These are phyloP conservation scores for Ctenopoma kingsleyae DNA, from an alignment of 2,797 vertebrate species.

Conservation along the genomic window DNA sequence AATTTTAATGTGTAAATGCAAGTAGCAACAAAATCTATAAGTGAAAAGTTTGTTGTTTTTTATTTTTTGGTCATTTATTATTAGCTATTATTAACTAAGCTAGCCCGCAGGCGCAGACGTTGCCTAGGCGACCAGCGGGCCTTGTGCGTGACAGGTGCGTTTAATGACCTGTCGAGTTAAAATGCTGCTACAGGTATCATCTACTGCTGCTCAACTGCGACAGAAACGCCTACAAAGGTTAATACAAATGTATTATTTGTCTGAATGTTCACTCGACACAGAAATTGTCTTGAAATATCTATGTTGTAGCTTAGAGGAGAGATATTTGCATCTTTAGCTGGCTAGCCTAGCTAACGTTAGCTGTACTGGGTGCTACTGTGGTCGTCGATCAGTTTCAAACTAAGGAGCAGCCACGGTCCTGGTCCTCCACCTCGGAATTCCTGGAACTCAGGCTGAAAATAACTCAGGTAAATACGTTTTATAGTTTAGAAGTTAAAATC, in stretches of 20 bases:
- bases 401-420: too few relatives aligned
- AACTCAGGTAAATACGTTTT: background rate
- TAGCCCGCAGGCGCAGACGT: background rate
- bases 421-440: too few relatives aligned
- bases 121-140: constrained; percentile 48
- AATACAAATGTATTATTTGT: background rate
- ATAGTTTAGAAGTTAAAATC: background rate
- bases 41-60: too few relatives aligned
- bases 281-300: accelerated
- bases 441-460: constrained; percentile 2
- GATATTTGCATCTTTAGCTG: too few relatives aligned
- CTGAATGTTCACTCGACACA: background rate
- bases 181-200: constrained; percentile 4
- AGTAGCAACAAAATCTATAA: too few relatives aligned
- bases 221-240: constrained; percentile 6
- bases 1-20: too few relatives aligned
- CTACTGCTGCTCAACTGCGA: constrained; percentile 32
- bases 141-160: constrained; percentile 63
- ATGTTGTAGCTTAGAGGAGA: background rate
- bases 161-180: constrained; percentile 56
- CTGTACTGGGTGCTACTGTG: background rate
- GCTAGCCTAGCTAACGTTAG: background rate
- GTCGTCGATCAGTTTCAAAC: too few relatives aligned
- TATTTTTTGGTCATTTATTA: too few relatives aligned
- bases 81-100: background rate